Evolutionary conservation across 53 echinoderm and acorn worm genomes (phyloP), one percentile per base, ranked within the genome.

Genomic region (Astropecten irregularis): DNA sequence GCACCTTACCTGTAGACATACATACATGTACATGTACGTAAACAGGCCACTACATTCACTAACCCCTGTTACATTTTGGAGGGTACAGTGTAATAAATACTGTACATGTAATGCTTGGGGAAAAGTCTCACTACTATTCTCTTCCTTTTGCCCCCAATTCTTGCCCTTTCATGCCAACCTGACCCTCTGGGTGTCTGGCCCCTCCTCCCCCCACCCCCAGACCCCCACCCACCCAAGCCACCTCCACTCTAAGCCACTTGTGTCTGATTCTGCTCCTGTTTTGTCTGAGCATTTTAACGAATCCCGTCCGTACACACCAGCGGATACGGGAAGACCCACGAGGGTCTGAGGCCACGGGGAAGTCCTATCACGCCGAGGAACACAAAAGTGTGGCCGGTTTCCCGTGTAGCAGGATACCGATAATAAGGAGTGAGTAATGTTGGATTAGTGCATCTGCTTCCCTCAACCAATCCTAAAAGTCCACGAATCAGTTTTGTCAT

Each of bases 211-310:
- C n/a, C n/a, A n/a, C n/a, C n/a, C n/a, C n/a, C n/a, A n/a, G n/a
- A n/a, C n/a, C n/a, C n/a, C n/a, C n/a, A n/a, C n/a, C n/a, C n/a
- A n/a, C n/a, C n/a, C n/a, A n/a, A n/a, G n/a, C n/a, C n/a, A n/a
- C n/a, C 40, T 9, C 83, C 68, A 26, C 26, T 15, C 36, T 46
- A 8, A 42, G 42, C 42, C 42, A 42, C n/a, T n/a, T 27, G 7
- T 40, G 79, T 61, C 60, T 79, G 62, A 61, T 19, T 59, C 44
- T 20, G 11, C 46, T 46, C 62, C 47, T 79, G 61, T 79, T 79
- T 22, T 79, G 61, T 46, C 79, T 60, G 44, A 37, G 16, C 20
- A 20, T 30, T 28, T 60, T 79, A 79, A 79, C 60, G 30, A 33
- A 60, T 31, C 10, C 13, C 79, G 60, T 79, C 79, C 79, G 60